Conservation (phyloP, 2,888 invertebrate species). For the Phalangium opilio region DNA sequence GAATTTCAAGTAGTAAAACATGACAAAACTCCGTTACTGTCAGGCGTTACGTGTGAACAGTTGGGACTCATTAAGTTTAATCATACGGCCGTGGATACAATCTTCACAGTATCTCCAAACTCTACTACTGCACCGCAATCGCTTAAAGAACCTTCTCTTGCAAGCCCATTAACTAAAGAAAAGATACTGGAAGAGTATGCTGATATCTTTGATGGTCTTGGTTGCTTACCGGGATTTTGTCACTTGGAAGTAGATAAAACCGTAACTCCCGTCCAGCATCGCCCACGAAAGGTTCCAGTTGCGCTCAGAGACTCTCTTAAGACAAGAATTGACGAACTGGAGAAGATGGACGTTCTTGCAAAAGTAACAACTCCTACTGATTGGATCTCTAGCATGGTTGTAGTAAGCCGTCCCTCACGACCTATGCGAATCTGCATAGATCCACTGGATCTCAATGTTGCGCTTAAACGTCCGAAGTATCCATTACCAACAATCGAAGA, state of each 20-base stretch:
- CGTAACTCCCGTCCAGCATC: background rate
- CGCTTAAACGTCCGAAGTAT: conserved; percentile 3
- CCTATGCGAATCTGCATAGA: conserved; percentile 7
- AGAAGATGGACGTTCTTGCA: conserved; percentile 1
- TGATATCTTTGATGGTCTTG: conserved; percentile 6
- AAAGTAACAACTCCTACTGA: conserved; percentile 3
- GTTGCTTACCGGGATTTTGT: background rate
- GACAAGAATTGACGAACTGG: conserved; percentile 4
- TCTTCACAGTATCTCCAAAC: background rate
- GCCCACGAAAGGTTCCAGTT: background rate
- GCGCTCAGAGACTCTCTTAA: conserved; percentile 5
- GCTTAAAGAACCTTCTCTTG: too few species aligned
- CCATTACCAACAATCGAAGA: conserved; percentile 6
- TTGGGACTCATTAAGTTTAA: background rate
- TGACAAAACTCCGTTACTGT: too few species aligned
- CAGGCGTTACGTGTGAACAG: too few species aligned
- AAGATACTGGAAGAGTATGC: conserved; percentile 2
- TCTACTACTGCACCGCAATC: background rate
- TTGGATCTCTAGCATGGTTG: conserved; percentile 3
- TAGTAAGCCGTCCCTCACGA: conserved; percentile 2
- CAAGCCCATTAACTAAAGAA: background rate
- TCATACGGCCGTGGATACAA: too few species aligned
- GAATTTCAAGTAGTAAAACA: too few species aligned
- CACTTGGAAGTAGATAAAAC: conserved; percentile 1
- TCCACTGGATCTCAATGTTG: conserved; percentile 6